Evolutionary conservation across 2,888 invertebrate species (phyloP).

Genomic region (Noctua fimbriata): DNA sequence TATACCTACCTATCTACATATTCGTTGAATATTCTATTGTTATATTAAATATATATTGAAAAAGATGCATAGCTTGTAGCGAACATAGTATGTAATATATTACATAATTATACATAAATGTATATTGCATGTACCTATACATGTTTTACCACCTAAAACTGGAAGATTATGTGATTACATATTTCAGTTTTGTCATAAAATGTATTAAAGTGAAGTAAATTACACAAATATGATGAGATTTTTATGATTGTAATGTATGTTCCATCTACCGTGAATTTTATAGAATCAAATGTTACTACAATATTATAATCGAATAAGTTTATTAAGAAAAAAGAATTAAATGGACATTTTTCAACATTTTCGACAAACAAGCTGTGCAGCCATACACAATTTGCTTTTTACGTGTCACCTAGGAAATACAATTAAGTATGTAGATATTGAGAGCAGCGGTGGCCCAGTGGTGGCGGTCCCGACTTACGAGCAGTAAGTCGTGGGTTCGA

Average conservation of each 20-base stretch:
- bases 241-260: background rate
- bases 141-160: constrained; percentile 70
- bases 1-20: background rate
- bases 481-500: no score
- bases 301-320: constrained; percentile 1
- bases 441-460: no score
- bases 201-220: constrained; percentile 14
- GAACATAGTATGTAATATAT: background rate
- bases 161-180: constrained; percentile 86
- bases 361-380: constrained; percentile 73
- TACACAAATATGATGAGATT: background rate
- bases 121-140: constrained; percentile 4
- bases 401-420: constrained; percentile 39
- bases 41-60: background rate
- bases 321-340: constrained; percentile 56
- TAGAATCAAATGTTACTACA: background rate
- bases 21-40: constrained; percentile 34
- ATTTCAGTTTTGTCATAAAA: constrained; percentile 54
- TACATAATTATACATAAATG: background rate
- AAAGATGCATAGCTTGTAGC: constrained; percentile 1
- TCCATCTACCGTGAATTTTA: background rate
- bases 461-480: no score
- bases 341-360: constrained; percentile 69
- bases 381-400: constrained; percentile 76
- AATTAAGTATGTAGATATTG: no score